Conservation (phyloP, 2,888 invertebrate genomes). For the Tridacna crocea region DNA sequence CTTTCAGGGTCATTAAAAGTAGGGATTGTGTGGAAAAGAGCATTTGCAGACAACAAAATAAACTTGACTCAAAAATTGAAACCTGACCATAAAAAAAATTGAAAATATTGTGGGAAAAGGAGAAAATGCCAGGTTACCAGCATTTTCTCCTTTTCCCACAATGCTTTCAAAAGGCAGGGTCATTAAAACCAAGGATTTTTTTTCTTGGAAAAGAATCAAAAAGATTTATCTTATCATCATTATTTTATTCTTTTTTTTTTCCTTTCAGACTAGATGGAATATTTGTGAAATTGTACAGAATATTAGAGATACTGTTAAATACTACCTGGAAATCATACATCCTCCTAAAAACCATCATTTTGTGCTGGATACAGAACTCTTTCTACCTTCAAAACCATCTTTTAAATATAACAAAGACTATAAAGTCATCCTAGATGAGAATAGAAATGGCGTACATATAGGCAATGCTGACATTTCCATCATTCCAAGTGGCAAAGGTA, state of each 20-base stretch:
- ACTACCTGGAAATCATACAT: neutral
- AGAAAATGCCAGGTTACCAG: no score
- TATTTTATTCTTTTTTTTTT: neutral
- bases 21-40: no score
- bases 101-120: no score
- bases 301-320: neutral
- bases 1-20: no score
- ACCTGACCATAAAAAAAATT: no score
- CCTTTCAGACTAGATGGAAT: constrained; percentile 10
- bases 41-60: no score
- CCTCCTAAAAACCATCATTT: neutral
- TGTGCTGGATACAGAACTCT: neutral
- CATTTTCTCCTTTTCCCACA: no score
- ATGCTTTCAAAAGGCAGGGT: no score
- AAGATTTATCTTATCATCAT: no score
- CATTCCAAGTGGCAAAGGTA: constrained; percentile 9
- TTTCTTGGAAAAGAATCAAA: no score
- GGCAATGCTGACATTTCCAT: neutral
- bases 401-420: neutral
- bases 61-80: no score
- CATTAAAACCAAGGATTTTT: no score
- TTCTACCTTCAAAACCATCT: constrained; percentile 9
- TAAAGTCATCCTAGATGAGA: constrained; percentile 1
- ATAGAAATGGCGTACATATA: neutral
- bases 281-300: neutral